These are phyloP conservation scores for Papilio protenor DNA, from an alignment of 2,888 invertebrate genomes.

Conservation along the genomic window DNA sequence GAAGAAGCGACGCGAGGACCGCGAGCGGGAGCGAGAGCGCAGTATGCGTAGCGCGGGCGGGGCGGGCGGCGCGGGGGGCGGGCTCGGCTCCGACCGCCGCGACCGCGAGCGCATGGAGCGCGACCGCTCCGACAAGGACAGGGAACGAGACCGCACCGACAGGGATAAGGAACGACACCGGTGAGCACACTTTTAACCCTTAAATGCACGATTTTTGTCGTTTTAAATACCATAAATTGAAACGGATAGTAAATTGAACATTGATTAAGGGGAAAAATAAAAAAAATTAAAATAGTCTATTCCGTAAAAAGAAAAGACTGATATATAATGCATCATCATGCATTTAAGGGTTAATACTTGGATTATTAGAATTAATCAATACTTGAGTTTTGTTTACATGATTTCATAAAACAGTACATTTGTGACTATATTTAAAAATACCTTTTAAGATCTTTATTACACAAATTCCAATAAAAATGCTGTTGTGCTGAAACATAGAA, in stretches of 20 bases:
- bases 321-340: no score
- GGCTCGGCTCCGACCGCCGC: conserved; percentile 72
- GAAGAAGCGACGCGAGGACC: conserved; percentile 74
- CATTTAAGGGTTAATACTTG: not conserved
- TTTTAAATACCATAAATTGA: no score
- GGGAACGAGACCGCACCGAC: conserved; percentile 50
- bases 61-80: conserved; percentile 46
- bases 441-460: not conserved
- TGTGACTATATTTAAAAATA: not conserved
- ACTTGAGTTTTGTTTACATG: no score
- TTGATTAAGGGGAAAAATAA: no score
- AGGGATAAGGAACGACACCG: conserved; percentile 58
- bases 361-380: no score
- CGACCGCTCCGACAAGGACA: conserved; percentile 60
- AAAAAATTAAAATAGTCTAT: no score
- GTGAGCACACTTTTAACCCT: conserved; percentile 48
- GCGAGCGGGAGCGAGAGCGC: conserved; percentile 74
- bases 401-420: no score
- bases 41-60: conserved; percentile 57
- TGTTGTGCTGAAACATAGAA: no score
- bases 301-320: no score
- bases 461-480: not conserved
- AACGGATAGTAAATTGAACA: no score
- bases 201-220: no score
- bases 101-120: conserved; percentile 71